Evolutionary conservation across 2,888 invertebrate species (phyloP).

Genomic region (Fragum fragum): DNA sequence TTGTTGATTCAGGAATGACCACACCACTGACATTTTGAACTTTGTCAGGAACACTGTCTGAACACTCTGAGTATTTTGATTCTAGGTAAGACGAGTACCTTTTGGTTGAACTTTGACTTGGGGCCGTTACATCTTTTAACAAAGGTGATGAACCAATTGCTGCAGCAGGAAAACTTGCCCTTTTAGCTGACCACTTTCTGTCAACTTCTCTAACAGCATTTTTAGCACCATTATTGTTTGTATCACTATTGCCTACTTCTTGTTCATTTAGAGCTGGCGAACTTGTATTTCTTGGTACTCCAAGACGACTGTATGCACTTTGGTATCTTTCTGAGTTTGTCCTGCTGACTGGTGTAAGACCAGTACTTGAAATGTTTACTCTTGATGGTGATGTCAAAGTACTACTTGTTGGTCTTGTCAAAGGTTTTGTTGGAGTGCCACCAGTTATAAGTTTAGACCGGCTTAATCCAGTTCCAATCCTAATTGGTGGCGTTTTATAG

Average conservation of each 20-base stretch:
- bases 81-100: background rate
- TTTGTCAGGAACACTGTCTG: too few relatives aligned
- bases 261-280: constrained; percentile 34
- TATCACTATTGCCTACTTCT: background rate
- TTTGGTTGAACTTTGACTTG: background rate
- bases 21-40: background rate
- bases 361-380: constrained; percentile 43
- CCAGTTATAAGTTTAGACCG: constrained; percentile 14
- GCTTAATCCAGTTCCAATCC: constrained; percentile 14
- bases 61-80: background rate
- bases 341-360: constrained; percentile 34
- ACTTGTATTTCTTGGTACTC: constrained; percentile 41
- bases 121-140: background rate
- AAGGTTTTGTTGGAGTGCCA: background rate
- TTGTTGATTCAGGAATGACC: background rate
- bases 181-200: constrained; percentile 15
- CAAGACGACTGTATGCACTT: constrained; percentile 40
- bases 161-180: constrained; percentile 21
- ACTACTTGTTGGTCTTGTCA: constrained; percentile 1
- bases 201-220: background rate
- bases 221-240: background rate
- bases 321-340: constrained; percentile 45
- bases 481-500: constrained; percentile 14
- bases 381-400: constrained; percentile 39
- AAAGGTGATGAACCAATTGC: background rate